Percentiles rank a stretch among this genome's conserved stretches.
phyloP scores from a whole-genome alignment of 2,113 vertebrate species.

The Sminthopsis crassicaudata region DNA sequence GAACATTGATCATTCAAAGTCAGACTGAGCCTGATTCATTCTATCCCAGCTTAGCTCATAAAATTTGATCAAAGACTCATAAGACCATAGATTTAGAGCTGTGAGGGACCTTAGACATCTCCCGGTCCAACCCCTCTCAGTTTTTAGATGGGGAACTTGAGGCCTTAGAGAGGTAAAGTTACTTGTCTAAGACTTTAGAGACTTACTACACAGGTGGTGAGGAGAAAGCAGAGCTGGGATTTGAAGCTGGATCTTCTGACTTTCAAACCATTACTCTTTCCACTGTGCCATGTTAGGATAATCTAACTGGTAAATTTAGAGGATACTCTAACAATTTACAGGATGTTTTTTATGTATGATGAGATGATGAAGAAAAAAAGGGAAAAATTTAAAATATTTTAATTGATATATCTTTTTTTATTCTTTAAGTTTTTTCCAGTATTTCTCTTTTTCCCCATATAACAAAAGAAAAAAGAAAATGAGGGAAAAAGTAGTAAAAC shows the following conservation, averaged over 20 bases:
- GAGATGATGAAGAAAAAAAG: background rate
- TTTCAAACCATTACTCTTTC: background rate
- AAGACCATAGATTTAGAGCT: background rate
- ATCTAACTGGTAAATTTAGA: background rate
- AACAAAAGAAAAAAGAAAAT: background rate
- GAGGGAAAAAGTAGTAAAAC: too few species aligned
- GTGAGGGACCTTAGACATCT: background rate
- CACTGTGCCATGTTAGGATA: background rate
- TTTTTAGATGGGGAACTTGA: background rate
- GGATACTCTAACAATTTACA: background rate
- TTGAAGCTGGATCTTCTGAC: background rate
- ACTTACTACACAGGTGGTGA: too few species aligned
- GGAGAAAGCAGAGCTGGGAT: background rate
- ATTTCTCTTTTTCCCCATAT: background rate
- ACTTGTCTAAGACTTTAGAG: background rate
- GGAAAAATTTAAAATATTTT: background rate
- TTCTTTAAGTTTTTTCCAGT: background rate
- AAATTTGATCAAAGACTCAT: background rate
- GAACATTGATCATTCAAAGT: background rate
- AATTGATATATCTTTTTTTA: background rate
- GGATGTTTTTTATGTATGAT: background rate
- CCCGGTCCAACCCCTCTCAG: background rate
- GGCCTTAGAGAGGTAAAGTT: background rate
- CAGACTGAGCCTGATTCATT: too few species aligned
- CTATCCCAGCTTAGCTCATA: background rate